Evolutionary conservation across 2,888 invertebrate species (phyloP).

Genomic region (Tipula confusa): DNA sequence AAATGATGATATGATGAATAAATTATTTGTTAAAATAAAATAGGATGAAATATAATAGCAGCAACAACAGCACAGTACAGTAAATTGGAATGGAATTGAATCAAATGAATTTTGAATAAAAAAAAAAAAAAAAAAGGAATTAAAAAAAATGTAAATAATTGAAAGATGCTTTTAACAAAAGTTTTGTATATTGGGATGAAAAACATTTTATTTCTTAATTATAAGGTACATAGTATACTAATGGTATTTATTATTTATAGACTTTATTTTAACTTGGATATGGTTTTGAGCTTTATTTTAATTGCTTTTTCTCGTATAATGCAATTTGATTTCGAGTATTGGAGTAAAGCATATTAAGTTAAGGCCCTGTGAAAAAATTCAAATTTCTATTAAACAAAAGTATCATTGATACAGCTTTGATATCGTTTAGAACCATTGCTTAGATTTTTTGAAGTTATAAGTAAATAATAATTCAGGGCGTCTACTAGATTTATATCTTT

Average conservation of each 20-base stretch:
- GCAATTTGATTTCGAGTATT: too few relatives aligned
- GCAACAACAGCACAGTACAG: not conserved
- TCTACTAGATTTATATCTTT: too few relatives aligned
- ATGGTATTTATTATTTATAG: not conserved
- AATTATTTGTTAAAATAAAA: not conserved
- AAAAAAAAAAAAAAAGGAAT: not conserved
- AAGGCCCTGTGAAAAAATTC: too few relatives aligned
- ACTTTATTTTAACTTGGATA: not conserved
- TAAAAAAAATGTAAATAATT: not conserved
- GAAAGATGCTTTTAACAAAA: not conserved
- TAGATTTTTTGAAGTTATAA: too few relatives aligned
- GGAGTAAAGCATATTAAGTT: too few relatives aligned
- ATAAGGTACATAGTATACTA: not conserved
- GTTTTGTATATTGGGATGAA: not conserved
- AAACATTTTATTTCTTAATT: not conserved
- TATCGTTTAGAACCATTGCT: too few relatives aligned
- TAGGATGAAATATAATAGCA: not conserved
- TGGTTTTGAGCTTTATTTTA: not conserved
- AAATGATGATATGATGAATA: conserved; percentile 25
- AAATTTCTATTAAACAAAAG: too few relatives aligned
- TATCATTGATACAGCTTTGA: too few relatives aligned
- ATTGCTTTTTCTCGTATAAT: too few relatives aligned
- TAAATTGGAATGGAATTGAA: not conserved
- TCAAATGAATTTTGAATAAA: not conserved
- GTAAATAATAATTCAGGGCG: too few relatives aligned